Base-by-base conservation (phyloP, 2,888 invertebrate genomes). In the Strigamia maritima region DNA sequence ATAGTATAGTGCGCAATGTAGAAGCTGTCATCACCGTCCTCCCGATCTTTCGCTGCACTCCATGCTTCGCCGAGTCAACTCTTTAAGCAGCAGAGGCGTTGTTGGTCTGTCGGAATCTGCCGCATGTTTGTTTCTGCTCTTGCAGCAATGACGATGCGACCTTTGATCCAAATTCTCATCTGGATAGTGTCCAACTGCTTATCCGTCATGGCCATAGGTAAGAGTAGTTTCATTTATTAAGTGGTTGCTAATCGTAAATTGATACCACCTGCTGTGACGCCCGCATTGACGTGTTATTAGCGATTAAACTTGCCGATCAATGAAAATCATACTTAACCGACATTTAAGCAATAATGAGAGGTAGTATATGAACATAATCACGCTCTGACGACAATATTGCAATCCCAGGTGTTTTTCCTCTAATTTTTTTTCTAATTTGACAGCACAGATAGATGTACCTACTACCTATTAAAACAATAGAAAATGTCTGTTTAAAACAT, bases 121-220 rank as follows among this genome's bases (percentile, higher is more conserved):
- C 70, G 70, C 70, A 16, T 70, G 70, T 28, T 70, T 70, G 70
- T 70, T 70, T 28, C 28, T 70, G 70, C 70, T 70, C 70, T 70
- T 70, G 70, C 70, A 26, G 70, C 70, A 28, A 70, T 70, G 70
- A 70, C 70, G 70, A 70, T 70, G 70, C 70, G 70, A 70, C 70
- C 70, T 70, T n/a, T 70, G 70, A 70, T 28, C 70, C 70, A 14
- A 28, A 70, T 70, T 70, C 70, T 70, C 26, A 70, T 70, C 70
- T 70, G 70, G 70, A 70, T 70, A 70, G 28, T 70, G 28, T 70
- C 70, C 70, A 70, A 70, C 70, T 28, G 70, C 70, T n/a, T 70
- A 70, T 70, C 70, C 28, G 70, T 70, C 26, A 26, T 70, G 70
- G 70, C 70, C 2, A 70, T 70, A 70, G 70, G 70, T 70, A 70